phyloP scores from a whole-genome alignment of 2,113 vertebrate species.

The Gallinago jamesoni region DNA sequence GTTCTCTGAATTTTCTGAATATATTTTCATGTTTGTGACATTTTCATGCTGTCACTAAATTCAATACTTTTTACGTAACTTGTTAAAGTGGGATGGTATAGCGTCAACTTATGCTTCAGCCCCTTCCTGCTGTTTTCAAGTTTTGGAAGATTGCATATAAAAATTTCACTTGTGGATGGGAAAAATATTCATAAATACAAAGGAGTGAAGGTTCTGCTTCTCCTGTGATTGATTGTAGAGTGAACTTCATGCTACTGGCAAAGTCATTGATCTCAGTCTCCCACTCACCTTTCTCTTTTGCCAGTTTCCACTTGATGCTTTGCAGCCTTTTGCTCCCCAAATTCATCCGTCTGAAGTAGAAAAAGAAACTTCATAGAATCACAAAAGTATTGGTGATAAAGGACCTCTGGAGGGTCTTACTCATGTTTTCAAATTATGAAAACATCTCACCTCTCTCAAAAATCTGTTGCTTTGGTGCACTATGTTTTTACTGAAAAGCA shows the following conservation, averaged over 20 bases:
- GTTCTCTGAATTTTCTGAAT: background rate
- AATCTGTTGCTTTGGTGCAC: background rate
- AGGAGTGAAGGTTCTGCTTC: background rate
- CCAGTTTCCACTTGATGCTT: conserved; percentile 69
- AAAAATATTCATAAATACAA: background rate
- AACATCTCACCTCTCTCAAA: background rate
- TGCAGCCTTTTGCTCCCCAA: conserved; percentile 73
- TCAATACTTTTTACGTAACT: background rate
- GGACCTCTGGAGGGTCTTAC: background rate
- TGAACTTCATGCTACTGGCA: conserved; percentile 58
- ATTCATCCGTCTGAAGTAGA: background rate
- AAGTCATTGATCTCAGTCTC: conserved; percentile 74
- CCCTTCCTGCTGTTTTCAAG: background rate
- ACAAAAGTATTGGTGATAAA: background rate
- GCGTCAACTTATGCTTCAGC: background rate
- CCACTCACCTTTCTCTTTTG: conserved; percentile 33
- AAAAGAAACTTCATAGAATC: background rate
- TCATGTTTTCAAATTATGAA: background rate
- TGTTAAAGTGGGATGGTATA: background rate
- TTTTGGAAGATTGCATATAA: background rate
- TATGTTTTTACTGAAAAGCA: background rate
- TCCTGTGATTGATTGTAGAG: conserved; percentile 22
- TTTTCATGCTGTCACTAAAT: background rate
- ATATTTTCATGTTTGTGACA: background rate
- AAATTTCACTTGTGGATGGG: background rate